Evolutionary conservation across 2,113 vertebrate species (phyloP), one percentile per base, ranked within the genome.

Genomic region (Ramphastos sulfuratus): DNA sequence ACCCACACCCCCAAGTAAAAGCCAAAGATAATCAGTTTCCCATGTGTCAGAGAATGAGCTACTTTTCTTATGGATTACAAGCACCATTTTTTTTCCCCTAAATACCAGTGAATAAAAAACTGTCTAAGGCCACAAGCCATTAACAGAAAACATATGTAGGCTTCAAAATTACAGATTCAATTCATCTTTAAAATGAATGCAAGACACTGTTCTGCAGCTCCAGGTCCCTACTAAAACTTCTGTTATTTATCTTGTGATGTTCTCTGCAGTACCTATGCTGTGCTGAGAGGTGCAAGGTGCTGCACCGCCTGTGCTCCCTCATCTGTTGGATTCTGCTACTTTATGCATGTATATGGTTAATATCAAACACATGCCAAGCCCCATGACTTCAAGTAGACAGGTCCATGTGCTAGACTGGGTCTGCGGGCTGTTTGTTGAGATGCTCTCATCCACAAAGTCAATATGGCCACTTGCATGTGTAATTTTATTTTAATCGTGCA

Each of bases 101-200:
- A 96, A 96, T 83, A 78, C 82, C 89, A 96, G 52, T 84, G 87
- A 90, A 96, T 72, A 93, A 25, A 24, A 94, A 95, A 84, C 80
- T 91, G 82, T 85, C 90, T 90, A 76, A 93, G 90, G 72, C 65
- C 80, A 81, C 92, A 94, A 94, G 76, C 80, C 91, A 93, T 96
- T 94, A 96, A 96, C 89, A 85, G 65, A 94, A 96, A 96, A 94
- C 95, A 94, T 50, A 95, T 88, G 96, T 56, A 88, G 61, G 48
- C 80, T 94, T 93, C 87, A 82, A 80, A 95, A 94, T 88, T 33
- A 78, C 12, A 82, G 85, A 90, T 65, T 81, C 44, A 63, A 84
- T 87, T 73, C 30, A 73, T 87, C 83, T 95, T 86, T 76, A 61
- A 92, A 93, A 93, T 66, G n/a, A 91, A 82, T 46, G 31, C 63